Evolutionary conservation across 2,113 vertebrate genomes (phyloP).

Genomic region (Stigmatopora nigra): DNA sequence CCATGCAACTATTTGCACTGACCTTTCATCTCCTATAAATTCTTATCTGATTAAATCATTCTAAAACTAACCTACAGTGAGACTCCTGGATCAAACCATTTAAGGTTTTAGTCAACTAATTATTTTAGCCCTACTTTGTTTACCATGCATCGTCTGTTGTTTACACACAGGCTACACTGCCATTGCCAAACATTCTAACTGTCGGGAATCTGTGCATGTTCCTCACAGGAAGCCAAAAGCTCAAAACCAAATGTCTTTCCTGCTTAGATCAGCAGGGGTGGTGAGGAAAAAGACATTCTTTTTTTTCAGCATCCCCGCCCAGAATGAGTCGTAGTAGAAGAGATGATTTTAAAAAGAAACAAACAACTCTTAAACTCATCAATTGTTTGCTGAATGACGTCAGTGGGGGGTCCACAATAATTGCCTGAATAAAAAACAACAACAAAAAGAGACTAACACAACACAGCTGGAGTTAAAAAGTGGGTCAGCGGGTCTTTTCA

Average conservation of each 20-base stretch:
- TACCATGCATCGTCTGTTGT: neutral
- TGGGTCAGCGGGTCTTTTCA: neutral
- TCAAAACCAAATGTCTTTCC: slow-evolving; percentile 63
- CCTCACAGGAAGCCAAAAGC: slow-evolving; percentile 65
- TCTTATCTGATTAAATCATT: too few relatives aligned
- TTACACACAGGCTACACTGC: neutral
- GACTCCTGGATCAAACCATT: neutral
- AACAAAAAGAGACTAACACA: neutral
- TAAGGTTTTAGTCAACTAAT: neutral
- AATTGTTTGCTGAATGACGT: neutral
- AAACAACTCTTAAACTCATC: neutral
- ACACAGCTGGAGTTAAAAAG: slow-evolving; percentile 6
- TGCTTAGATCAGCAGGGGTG: slow-evolving; percentile 68
- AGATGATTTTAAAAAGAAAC: slow-evolving; percentile 42
- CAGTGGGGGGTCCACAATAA: neutral
- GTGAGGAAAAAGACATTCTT: slow-evolving; percentile 31
- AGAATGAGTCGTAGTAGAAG: slow-evolving; percentile 14
- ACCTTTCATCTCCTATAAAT: too few relatives aligned
- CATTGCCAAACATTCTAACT: slow-evolving; percentile 16
- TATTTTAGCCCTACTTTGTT: neutral
- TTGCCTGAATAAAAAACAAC: neutral
- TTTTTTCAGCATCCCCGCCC: slow-evolving; percentile 43
- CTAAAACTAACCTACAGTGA: too few relatives aligned
- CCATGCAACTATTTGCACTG: too few relatives aligned
- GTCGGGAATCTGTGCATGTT: slow-evolving; percentile 45